Percentiles rank a stretch among this genome's conserved stretches.
Conservation (phyloP, 2,888 invertebrate genomes). For the Lochmaea crataegi region DNA sequence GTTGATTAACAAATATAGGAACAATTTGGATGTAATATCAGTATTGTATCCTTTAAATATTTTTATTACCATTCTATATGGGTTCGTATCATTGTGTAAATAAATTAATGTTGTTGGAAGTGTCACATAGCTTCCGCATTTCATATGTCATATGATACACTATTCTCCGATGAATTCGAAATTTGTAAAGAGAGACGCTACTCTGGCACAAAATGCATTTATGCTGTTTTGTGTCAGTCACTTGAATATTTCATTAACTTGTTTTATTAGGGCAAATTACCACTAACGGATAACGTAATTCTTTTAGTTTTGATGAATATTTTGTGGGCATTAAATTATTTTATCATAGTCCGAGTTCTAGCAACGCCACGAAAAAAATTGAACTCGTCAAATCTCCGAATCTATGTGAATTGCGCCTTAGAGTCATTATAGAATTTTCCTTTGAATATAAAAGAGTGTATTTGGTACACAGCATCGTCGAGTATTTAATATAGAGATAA, state of each 20-base stretch:
- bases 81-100: conserved; percentile 1
- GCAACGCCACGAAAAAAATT: no score
- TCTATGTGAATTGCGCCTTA: no score
- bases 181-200: conserved; percentile 9
- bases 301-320: no score
- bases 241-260: background rate
- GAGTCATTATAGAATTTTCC: no score
- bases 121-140: conserved; percentile 25
- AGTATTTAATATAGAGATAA: no score
- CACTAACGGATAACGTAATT: no score
- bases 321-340: no score
- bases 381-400: no score
- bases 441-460: no score
- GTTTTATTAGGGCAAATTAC: background rate
- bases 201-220: conserved; percentile 2
- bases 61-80: background rate
- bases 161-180: conserved; percentile 27
- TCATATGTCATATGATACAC: conserved; percentile 22
- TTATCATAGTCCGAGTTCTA: no score
- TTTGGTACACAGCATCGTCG: no score
- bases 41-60: background rate
- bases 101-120: conserved; percentile 16
- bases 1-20: background rate
- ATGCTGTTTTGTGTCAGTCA: conserved; percentile 12
- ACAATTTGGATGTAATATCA: background rate